These are phyloP conservation scores for Tachycineta bicolor DNA, from an alignment of 2,113 vertebrate species.

Conservation along the genomic window DNA sequence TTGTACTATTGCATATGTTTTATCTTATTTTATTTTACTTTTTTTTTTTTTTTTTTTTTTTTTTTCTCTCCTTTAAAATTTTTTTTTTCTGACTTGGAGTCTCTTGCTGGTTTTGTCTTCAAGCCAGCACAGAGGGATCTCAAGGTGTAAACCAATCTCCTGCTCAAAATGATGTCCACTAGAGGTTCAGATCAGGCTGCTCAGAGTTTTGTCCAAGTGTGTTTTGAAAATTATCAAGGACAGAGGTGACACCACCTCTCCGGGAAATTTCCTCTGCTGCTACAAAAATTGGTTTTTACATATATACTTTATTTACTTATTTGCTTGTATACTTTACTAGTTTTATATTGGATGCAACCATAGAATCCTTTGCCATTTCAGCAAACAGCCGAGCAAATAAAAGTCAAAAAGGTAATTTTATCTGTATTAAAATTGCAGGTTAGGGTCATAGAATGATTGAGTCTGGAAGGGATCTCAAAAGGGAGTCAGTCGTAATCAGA, in stretches of 20 bases:
- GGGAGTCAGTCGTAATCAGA: neutral
- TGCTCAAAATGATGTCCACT: neutral
- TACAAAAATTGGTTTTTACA: neutral
- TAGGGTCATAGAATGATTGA: neutral
- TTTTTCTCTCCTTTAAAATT: no score
- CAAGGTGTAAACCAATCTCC: neutral
- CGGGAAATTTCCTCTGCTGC: neutral
- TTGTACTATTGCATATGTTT: no score
- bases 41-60: no score
- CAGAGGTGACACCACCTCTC: accelerated
- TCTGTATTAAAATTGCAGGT: neutral
- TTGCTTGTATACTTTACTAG: no score
- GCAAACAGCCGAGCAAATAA: neutral
- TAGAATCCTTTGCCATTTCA: neutral
- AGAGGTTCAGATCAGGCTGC: neutral
- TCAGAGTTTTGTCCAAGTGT: neutral
- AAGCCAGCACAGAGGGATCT: neutral
- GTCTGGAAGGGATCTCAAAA: neutral
- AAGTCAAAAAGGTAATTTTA: neutral
- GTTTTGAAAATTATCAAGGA: neutral
- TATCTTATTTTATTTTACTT: no score
- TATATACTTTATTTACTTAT: neutral
- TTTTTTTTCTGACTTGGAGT: no score
- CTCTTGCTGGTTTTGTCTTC: no score
- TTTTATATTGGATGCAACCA: neutral